These are phyloP conservation scores for Agrypnia vestita DNA, from an alignment of 1,140 invertebrate genomes.

Conservation along the genomic window DNA sequence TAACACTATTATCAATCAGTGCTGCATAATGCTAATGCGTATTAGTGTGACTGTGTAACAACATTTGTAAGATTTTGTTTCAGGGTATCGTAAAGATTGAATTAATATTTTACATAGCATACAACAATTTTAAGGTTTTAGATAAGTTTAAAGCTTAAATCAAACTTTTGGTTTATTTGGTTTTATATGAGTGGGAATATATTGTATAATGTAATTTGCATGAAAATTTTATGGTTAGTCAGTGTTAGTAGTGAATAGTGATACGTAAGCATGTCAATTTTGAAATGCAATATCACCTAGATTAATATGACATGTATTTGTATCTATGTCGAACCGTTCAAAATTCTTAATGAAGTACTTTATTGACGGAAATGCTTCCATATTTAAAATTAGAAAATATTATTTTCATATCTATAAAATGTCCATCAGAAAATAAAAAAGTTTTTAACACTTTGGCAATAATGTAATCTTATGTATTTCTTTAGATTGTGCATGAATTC, in stretches of 20 bases:
- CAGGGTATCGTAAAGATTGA: too few relatives aligned
- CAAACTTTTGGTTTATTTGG: too few relatives aligned
- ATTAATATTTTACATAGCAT: too few relatives aligned
- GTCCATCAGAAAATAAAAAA: constrained; percentile 54
- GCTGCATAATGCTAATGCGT: too few relatives aligned
- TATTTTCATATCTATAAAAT: constrained; percentile 53
- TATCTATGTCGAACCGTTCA: constrained; percentile 1
- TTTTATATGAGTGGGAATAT: background rate
- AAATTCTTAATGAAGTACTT: constrained; percentile 24
- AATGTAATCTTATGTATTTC: constrained; percentile 45
- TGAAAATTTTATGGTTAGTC: constrained; percentile 31
- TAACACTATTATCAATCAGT: too few relatives aligned
- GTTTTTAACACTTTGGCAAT: constrained; percentile 55
- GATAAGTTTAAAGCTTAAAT: too few relatives aligned
- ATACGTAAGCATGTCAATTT: constrained; percentile 58
- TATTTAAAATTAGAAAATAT: constrained; percentile 52
- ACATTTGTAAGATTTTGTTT: too few relatives aligned
- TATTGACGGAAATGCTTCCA: constrained; percentile 54
- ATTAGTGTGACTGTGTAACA: too few relatives aligned
- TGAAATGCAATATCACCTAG: constrained; percentile 60
- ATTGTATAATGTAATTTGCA: background rate
- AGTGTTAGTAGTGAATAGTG: constrained; percentile 40
- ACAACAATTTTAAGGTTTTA: too few relatives aligned
- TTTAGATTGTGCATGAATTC: constrained; percentile 38
- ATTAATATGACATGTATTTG: constrained; percentile 16